phyloP scores from a whole-genome alignment of 2,113 vertebrate species.

The Phylloscopus whistleri region DNA sequence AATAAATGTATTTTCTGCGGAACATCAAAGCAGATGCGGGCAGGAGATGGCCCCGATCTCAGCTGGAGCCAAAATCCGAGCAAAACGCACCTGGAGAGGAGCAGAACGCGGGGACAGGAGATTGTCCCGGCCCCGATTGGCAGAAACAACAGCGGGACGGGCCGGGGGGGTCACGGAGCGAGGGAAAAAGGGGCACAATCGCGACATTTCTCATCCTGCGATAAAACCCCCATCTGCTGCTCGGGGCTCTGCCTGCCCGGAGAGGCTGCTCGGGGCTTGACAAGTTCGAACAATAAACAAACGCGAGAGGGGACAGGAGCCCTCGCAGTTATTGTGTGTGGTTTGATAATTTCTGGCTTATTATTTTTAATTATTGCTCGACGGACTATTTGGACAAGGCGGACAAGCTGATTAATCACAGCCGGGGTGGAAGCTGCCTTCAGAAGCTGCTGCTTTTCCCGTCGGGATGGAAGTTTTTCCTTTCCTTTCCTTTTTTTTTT shows the following conservation, averaged over 20 bases:
- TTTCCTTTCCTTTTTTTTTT: neutral
- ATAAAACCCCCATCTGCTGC: neutral
- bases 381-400: neutral
- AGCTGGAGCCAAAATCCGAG: neutral
- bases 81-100: neutral
- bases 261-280: neutral
- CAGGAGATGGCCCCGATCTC: neutral
- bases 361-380: neutral
- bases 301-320: neutral
- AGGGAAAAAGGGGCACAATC: neutral
- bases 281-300: slow-evolving; percentile 1
- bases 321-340: neutral
- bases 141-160: neutral
- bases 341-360: neutral
- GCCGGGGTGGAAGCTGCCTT: neutral
- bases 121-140: neutral
- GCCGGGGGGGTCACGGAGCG: neutral
- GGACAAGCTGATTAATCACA: slow-evolving; percentile 19
- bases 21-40: neutral
- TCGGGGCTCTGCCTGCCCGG: neutral
- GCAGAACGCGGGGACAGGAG: neutral
- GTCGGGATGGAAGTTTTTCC: slow-evolving; percentile 3
- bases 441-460: neutral
- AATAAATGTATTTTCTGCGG: neutral
- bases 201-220: neutral